These are phyloP conservation scores for Chaunax sp. DNA, from an alignment of 2,797 vertebrate species.

Conservation along the genomic window DNA sequence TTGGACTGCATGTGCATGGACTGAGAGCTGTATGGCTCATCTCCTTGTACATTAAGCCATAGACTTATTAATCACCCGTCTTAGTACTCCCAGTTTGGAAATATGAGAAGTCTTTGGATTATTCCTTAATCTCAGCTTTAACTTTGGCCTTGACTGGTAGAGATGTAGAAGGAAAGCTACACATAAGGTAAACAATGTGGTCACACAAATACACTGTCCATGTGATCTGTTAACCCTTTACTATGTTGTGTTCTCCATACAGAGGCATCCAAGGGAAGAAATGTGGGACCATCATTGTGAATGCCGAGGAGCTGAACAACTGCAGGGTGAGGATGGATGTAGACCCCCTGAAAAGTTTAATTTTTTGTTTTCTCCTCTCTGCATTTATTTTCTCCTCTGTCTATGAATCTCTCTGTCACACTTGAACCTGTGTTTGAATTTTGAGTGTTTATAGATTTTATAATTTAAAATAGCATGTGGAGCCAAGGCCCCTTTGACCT, in stretches of 20 bases:
- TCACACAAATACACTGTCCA: no score
- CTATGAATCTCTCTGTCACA: not conserved
- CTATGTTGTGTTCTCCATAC: conserved; percentile 62
- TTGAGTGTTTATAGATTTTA: no score
- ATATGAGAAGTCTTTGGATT: not conserved
- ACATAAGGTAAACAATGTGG: not conserved
- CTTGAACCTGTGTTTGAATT: not conserved
- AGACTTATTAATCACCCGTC: no score
- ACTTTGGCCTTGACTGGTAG: not conserved
- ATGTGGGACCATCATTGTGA: conserved; percentile 93
- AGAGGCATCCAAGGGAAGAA: conserved; percentile 94
- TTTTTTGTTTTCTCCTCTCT: not conserved
- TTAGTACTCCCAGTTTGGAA: not conserved
- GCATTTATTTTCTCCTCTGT: not conserved
- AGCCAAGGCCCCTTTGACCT: no score
- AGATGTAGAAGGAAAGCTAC: not conserved
- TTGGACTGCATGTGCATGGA: no score
- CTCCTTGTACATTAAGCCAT: no score
- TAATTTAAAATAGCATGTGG: no score
- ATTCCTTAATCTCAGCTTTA: not conserved
- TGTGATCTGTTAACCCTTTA: conserved; percentile 19
- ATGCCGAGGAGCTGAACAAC: conserved; percentile 94
- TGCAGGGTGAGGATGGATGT: conserved; percentile 88
- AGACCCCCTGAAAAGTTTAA: not conserved
- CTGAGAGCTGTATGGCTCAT: no score